These are phyloP conservation scores for Nerophis lumbriciformis DNA, from an alignment of 2,113 vertebrate species.

Conservation along the genomic window DNA sequence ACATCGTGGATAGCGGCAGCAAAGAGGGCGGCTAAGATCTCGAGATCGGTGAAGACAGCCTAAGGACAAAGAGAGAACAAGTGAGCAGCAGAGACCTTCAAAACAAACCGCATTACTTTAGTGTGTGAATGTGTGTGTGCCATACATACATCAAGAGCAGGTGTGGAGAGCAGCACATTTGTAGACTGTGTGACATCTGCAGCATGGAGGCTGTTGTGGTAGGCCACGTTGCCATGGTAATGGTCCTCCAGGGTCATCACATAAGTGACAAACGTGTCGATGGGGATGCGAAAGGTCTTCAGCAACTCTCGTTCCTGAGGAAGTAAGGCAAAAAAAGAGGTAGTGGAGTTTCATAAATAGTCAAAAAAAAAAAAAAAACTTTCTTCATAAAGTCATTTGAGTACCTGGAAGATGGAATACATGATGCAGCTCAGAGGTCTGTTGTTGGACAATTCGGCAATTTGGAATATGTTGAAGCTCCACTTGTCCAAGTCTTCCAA, in stretches of 20 bases:
- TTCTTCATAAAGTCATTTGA: neutral
- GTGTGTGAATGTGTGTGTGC: neutral
- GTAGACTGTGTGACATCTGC: slow-evolving; percentile 84
- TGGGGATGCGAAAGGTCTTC: slow-evolving; percentile 86
- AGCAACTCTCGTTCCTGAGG: slow-evolving; percentile 77
- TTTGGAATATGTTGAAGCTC: slow-evolving; percentile 84
- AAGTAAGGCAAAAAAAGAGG: slow-evolving; percentile 1
- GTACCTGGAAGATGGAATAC: slow-evolving; percentile 88
- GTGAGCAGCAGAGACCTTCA: neutral
- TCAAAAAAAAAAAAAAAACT: neutral
- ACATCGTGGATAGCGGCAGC: slow-evolving; percentile 88
- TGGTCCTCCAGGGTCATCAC: slow-evolving; percentile 88
- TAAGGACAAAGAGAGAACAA: slow-evolving; percentile 23
- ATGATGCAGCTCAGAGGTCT: slow-evolving; percentile 84
- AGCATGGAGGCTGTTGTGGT: slow-evolving; percentile 80
- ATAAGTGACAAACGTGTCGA: slow-evolving; percentile 81
- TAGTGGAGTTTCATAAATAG: neutral
- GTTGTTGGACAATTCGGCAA: slow-evolving; percentile 81
- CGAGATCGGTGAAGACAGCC: slow-evolving; percentile 86
- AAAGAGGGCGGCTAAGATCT: slow-evolving; percentile 84
- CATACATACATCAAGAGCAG: slow-evolving; percentile 76
- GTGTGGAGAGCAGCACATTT: slow-evolving; percentile 84
- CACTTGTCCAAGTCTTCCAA: slow-evolving; percentile 82
- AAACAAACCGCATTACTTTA: neutral
- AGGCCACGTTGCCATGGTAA: slow-evolving; percentile 82